Evolutionary conservation across 2,113 vertebrate genomes (phyloP).

Genomic region (Sinosuthora webbiana): DNA sequence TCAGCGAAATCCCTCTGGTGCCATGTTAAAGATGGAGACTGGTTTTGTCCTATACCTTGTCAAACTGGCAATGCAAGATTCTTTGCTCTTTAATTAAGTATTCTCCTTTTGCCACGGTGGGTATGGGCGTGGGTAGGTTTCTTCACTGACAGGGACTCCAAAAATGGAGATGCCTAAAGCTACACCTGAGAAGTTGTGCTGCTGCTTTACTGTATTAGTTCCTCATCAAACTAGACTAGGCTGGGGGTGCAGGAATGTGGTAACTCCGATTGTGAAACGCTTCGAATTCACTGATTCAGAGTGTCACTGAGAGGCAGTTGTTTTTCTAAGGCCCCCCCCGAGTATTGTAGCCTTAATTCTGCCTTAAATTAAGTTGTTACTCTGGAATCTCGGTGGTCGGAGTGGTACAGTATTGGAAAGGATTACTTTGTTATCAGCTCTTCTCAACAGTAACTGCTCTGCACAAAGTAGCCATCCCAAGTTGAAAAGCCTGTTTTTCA

Average conservation of each 20-base stretch:
- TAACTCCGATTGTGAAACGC: not conserved
- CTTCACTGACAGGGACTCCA: conserved; percentile 21
- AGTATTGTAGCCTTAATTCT: not conserved
- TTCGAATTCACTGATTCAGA: not conserved
- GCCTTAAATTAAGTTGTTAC: not conserved
- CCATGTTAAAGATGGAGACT: conserved; percentile 28
- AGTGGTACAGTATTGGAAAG: not conserved
- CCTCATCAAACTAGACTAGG: conserved; percentile 9
- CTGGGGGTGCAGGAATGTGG: conserved; percentile 4
- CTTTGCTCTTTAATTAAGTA: conserved; percentile 61
- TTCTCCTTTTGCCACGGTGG: conserved; percentile 37
- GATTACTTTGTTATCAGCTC: not conserved
- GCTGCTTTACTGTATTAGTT: not conserved
- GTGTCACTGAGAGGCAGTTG: not conserved
- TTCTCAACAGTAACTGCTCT: not conserved
- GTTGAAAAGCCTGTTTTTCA: conserved; percentile 18
- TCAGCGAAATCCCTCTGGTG: not conserved
- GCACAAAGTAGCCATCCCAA: not conserved
- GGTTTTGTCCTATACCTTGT: conserved; percentile 26
- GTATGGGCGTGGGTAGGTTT: conserved; percentile 51
- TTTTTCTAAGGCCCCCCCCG: not conserved
- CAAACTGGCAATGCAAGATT: conserved; percentile 48
- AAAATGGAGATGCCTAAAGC: conserved; percentile 60
- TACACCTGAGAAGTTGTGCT: conserved; percentile 42
- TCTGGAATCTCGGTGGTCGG: not conserved